Conservation (phyloP, 1,140 invertebrate genomes). For the Protaetia brevitarsis region DNA sequence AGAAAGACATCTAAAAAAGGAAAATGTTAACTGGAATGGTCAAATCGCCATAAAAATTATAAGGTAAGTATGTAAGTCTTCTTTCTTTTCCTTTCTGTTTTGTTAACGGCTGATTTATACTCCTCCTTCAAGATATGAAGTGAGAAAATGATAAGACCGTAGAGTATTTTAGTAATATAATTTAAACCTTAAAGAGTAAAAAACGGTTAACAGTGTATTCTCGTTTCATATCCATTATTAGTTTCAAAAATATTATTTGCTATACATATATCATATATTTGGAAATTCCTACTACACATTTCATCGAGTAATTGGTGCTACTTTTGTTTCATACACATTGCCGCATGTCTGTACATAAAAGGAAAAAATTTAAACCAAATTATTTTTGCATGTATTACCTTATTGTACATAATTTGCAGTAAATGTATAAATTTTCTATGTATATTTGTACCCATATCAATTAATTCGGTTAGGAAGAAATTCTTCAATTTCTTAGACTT, state of each 20-base stretch:
- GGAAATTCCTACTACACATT: conserved; percentile 6
- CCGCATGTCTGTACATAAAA: conserved; percentile 14
- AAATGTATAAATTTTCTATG: conserved; percentile 3
- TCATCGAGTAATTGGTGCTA: conserved; percentile 8
- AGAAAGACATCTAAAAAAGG: background rate
- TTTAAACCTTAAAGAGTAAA: background rate
- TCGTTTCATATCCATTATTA: background rate
- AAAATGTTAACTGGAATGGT: background rate
- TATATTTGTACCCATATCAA: too few species aligned
- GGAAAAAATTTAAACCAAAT: conserved; percentile 11
- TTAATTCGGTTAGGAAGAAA: background rate
- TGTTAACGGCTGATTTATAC: background rate
- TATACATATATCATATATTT: background rate
- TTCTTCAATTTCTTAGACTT: background rate
- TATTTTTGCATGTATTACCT: background rate
- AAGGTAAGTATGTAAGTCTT: conserved; percentile 27
- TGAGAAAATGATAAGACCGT: background rate
- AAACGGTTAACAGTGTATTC: background rate
- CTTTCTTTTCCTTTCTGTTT: background rate
- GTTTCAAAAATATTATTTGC: background rate
- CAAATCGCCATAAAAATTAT: conserved; percentile 26
- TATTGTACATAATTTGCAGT: conserved; percentile 7
- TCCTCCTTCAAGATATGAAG: background rate
- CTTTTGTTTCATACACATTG: conserved; percentile 14
- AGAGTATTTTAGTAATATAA: background rate